phyloP scores from a whole-genome alignment of 1,140 invertebrate genomes.

The Tribolium madens region DNA sequence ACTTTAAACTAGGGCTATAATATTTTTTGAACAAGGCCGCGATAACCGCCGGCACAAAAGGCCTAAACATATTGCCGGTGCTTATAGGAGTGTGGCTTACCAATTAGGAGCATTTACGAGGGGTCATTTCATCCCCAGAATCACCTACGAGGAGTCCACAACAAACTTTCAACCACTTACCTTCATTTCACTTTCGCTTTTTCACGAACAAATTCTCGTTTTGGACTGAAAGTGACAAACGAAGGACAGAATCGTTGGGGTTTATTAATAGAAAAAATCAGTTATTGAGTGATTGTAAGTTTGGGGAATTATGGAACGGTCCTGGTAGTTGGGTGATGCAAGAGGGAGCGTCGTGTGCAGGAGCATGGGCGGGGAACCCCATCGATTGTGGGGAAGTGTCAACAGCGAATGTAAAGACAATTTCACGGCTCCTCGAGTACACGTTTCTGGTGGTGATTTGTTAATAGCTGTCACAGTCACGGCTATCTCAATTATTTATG shows the following conservation, averaged over 20 bases:
- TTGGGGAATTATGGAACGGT: neutral
- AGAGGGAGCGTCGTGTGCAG: conserved; percentile 36
- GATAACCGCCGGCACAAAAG: conserved; percentile 59
- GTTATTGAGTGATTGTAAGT: neutral
- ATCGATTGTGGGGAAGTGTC: conserved; percentile 57
- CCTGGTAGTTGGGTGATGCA: neutral
- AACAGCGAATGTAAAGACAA: conserved; percentile 48
- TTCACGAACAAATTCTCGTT: neutral
- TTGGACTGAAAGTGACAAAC: too few species aligned
- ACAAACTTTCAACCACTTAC: neutral
- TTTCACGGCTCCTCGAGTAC: conserved; percentile 55
- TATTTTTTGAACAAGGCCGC: conserved; percentile 58
- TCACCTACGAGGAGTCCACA: conserved; percentile 15
- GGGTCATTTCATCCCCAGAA: conserved; percentile 26
- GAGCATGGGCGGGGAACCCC: conserved; percentile 44
- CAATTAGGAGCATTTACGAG: conserved; percentile 61
- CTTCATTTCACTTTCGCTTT: neutral
- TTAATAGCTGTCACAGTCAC: conserved; percentile 48
- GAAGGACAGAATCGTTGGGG: too few species aligned
- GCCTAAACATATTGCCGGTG: conserved; percentile 61
- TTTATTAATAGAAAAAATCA: too few species aligned
- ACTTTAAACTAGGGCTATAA: conserved; percentile 63
- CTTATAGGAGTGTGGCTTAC: conserved; percentile 62
- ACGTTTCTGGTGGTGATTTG: conserved; percentile 49
- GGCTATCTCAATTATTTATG: conserved; percentile 48